Percentiles rank a stretch among this genome's conserved stretches.
These are phyloP conservation scores for Parapsyche elsis DNA, from an alignment of 1,140 invertebrate species.

Conservation along the genomic window DNA sequence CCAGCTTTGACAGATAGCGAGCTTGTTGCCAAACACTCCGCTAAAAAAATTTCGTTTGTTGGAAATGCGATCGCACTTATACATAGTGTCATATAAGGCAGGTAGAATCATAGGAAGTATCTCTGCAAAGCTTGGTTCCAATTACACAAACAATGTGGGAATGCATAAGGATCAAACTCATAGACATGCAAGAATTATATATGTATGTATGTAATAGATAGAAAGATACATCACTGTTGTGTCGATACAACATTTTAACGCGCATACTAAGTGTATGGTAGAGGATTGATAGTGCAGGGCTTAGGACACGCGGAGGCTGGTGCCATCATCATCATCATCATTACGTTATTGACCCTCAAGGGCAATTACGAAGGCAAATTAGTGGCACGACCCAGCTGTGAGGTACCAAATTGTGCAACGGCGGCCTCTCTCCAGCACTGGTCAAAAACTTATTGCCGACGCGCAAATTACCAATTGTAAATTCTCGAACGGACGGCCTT, in stretches of 20 bases:
- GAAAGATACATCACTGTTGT: not conserved
- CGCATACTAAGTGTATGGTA: not conserved
- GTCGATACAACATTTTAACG: not conserved
- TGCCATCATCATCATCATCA: constrained; percentile 25
- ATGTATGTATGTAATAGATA: too few relatives aligned
- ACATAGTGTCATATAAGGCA: too few relatives aligned
- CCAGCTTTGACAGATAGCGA: too few relatives aligned
- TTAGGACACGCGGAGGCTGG: constrained; percentile 13
- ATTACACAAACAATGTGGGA: too few relatives aligned
- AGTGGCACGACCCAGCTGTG: constrained; percentile 10
- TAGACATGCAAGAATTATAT: too few relatives aligned
- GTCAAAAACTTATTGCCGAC: not conserved
- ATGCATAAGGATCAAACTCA: too few relatives aligned
- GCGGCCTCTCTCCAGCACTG: too few relatives aligned
- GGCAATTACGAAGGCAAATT: constrained; percentile 31
- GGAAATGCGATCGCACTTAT: too few relatives aligned
- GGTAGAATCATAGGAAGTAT: too few relatives aligned
- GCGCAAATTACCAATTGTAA: constrained; percentile 12
- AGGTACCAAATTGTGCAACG: constrained; percentile 24
- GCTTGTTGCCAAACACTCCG: too few relatives aligned
- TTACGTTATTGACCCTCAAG: constrained; percentile 18
- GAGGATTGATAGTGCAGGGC: not conserved
- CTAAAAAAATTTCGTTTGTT: too few relatives aligned
- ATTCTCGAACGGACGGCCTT: not conserved
- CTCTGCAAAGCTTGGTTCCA: too few relatives aligned